A percentile compares a stretch with the other conserved stretches of the same genome.
Conservation (phyloP, 2,113 vertebrate species). For the Nycticebus coucang region DNA sequence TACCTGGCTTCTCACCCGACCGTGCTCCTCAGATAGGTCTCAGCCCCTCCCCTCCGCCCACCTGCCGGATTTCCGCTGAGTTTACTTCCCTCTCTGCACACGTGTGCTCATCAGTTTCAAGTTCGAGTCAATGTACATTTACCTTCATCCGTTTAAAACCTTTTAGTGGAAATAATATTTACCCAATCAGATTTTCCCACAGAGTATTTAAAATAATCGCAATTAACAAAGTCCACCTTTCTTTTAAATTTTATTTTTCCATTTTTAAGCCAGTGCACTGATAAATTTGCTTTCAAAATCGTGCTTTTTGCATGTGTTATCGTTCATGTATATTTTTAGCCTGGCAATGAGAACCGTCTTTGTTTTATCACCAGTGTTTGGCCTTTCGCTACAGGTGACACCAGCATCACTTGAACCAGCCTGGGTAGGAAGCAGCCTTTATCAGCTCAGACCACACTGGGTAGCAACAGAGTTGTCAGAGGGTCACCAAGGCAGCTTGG, state of each 20-base stretch:
- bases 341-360: background rate
- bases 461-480: background rate
- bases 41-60: too few relatives aligned
- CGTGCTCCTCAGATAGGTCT: too few relatives aligned
- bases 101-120: too few relatives aligned
- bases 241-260: background rate
- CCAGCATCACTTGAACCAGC: background rate
- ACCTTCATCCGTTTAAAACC: background rate
- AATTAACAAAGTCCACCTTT: background rate
- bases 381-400: background rate
- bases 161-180: background rate
- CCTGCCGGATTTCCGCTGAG: too few relatives aligned
- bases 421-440: too few relatives aligned
- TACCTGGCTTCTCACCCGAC: too few relatives aligned
- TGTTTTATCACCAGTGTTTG: background rate
- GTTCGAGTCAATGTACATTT: too few relatives aligned
- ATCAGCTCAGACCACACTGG: too few relatives aligned
- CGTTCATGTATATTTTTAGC: background rate
- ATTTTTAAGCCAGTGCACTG: background rate
- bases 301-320: background rate
- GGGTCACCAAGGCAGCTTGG: fast-evolving
- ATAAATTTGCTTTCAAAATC: background rate
- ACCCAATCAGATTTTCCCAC: background rate
- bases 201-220: background rate
- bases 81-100: too few relatives aligned